These are phyloP conservation scores for Eilema sororculum DNA, from an alignment of 2,888 invertebrate species.

Conservation along the genomic window DNA sequence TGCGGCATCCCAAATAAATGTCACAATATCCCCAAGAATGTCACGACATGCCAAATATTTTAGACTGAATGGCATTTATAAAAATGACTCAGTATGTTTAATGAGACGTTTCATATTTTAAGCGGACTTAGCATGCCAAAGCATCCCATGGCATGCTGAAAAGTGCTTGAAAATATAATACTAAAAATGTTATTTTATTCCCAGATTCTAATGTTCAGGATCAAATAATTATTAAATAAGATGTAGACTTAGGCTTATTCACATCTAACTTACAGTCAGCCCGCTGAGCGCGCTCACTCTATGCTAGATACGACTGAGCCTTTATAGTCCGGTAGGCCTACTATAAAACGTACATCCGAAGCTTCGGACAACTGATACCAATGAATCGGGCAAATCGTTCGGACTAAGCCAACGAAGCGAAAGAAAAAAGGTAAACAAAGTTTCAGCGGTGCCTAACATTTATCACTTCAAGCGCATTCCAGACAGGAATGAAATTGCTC, in stretches of 20 bases:
- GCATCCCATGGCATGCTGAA: neutral
- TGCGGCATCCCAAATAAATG: neutral
- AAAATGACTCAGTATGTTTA: neutral
- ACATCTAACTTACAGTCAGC: constrained; percentile 11
- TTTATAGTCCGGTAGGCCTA: neutral
- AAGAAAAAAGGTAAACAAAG: too few species aligned
- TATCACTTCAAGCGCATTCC: too few species aligned
- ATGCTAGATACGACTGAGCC: constrained; percentile 6
- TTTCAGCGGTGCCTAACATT: too few species aligned
- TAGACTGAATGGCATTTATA: neutral
- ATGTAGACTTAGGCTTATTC: neutral
- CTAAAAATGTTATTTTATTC: neutral
- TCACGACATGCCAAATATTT: neutral
- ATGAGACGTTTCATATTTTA: neutral
- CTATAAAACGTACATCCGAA: neutral
- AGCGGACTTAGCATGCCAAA: neutral
- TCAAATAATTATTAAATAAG: neutral
- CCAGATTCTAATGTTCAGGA: constrained; percentile 13
- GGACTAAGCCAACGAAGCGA: too few species aligned
- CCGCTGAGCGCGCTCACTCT: constrained; percentile 16
- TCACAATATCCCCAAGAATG: neutral
- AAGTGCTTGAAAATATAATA: neutral
- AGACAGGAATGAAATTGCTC: too few species aligned
- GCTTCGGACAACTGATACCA: neutral
- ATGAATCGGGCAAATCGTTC: neutral